Evolutionary conservation across 2,888 invertebrate genomes (phyloP).

Genomic region (Nemotelus pantherinus): DNA sequence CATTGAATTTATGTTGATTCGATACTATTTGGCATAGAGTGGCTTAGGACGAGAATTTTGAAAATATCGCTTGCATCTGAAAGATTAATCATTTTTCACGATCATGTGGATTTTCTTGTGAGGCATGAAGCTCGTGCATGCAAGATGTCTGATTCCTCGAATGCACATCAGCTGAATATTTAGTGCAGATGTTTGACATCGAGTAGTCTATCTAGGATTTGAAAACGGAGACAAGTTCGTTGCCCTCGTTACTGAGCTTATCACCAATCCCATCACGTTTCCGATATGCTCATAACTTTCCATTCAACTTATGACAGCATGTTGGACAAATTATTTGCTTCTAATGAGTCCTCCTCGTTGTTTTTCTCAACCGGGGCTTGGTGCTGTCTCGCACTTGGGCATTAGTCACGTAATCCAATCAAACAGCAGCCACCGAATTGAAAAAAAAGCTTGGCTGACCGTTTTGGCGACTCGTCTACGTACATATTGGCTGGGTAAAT

Average conservation of each 20-base stretch:
- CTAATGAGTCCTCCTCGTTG: conserved; percentile 22
- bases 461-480: conserved; percentile 1
- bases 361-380: not conserved
- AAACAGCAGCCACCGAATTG: conserved; percentile 7
- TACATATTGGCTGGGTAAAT: not conserved
- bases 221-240: not conserved
- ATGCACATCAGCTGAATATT: too few relatives aligned
- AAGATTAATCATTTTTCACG: too few relatives aligned
- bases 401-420: conserved; percentile 9
- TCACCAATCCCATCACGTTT: conserved; percentile 16
- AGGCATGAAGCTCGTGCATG: too few relatives aligned
- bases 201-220: too few relatives aligned
- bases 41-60: too few relatives aligned
- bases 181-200: too few relatives aligned
- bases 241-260: not conserved
- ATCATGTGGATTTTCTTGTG: too few relatives aligned
- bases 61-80: too few relatives aligned
- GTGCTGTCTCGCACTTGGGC: not conserved
- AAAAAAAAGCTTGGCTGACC: conserved; percentile 17
- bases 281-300: conserved; percentile 23
- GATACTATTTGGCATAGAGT: too few relatives aligned
- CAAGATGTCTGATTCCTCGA: too few relatives aligned
- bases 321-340: conserved; percentile 32
- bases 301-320: conserved; percentile 17
- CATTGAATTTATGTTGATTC: too few relatives aligned